Conservation (phyloP, 64 coral and sea anemone genomes). For the Pocillopora verrucosa region DNA sequence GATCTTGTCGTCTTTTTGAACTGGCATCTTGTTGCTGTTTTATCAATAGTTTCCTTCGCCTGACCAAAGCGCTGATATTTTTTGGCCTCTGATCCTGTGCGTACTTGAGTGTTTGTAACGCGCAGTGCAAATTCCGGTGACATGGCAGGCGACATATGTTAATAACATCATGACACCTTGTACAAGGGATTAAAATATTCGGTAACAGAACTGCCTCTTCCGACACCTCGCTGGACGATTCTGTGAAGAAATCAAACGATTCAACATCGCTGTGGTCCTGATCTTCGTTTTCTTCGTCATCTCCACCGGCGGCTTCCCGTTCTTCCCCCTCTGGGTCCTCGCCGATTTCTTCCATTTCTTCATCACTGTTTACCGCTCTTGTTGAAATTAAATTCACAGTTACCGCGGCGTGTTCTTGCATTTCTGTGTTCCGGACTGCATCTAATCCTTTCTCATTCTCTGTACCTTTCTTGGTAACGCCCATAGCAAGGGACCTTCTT, state of each 20-base stretch:
- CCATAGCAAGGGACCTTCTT: slow-evolving; percentile 9
- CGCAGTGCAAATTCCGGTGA: slow-evolving; percentile 54
- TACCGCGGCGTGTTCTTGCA: slow-evolving; percentile 33
- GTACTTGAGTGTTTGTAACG: slow-evolving; percentile 60
- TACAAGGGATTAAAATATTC: slow-evolving; percentile 60
- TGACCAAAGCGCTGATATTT: slow-evolving; percentile 37
- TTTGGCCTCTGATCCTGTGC: slow-evolving; percentile 38
- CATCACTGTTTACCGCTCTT: slow-evolving; percentile 22
- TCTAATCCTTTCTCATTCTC: slow-evolving; percentile 40
- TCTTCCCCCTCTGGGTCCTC: slow-evolving; percentile 18
- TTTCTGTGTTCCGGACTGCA: neutral
- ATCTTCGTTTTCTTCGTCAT: neutral
- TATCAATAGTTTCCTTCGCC: slow-evolving; percentile 47
- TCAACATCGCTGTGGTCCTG: neutral
- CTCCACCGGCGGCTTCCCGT: neutral
- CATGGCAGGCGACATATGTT: slow-evolving; percentile 60
- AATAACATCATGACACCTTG: slow-evolving; percentile 33
- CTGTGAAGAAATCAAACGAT: slow-evolving; percentile 26
- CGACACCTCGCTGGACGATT: slow-evolving; percentile 20
- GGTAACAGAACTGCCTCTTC: slow-evolving; percentile 45
- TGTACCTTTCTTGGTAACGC: slow-evolving; percentile 7
- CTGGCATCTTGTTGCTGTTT: slow-evolving; percentile 36
- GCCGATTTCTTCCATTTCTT: slow-evolving; percentile 14
- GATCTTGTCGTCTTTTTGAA: neutral
- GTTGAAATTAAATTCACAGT: slow-evolving; percentile 61